A percentile compares a stretch with the other conserved stretches of the same genome.
Evolutionary conservation across 2,888 invertebrate genomes (phyloP).

Genomic region (Zhuqinia jingwanae): DNA sequence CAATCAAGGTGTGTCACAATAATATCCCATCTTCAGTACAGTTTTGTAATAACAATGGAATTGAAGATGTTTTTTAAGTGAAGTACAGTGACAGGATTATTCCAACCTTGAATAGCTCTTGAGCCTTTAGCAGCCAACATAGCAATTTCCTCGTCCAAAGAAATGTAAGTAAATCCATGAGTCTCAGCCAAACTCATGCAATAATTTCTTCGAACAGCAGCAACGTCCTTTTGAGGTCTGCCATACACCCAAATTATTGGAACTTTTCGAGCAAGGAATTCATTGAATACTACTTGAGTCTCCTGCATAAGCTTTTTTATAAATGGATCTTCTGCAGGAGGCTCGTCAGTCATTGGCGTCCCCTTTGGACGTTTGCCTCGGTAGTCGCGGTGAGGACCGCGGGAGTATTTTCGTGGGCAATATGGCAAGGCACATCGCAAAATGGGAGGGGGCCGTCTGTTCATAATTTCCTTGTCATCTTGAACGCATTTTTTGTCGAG

Average conservation of each 20-base stretch:
- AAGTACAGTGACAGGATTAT: no score
- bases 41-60: no score
- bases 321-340: not conserved
- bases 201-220: conserved; percentile 49
- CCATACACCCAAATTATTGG: conserved; percentile 73
- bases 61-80: no score
- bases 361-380: conserved; percentile 30
- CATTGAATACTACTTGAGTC: conserved; percentile 24
- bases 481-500: not conserved
- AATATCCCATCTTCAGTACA: no score
- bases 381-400: conserved; percentile 13
- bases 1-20: no score
- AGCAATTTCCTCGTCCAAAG: conserved; percentile 67
- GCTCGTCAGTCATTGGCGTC: not conserved
- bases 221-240: conserved; percentile 54
- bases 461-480: conserved; percentile 20
- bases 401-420: not conserved
- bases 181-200: conserved; percentile 63
- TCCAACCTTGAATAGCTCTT: conserved; percentile 49
- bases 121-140: conserved; percentile 40
- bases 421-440: no score
- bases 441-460: not conserved
- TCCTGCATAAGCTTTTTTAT: conserved; percentile 34
- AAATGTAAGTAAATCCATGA: conserved; percentile 69
- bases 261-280: conserved; percentile 49